A percentile compares a stretch with the other conserved stretches of the same genome.
Conservation (phyloP, 2,888 invertebrate species). For the Thereva nobilitata region DNA sequence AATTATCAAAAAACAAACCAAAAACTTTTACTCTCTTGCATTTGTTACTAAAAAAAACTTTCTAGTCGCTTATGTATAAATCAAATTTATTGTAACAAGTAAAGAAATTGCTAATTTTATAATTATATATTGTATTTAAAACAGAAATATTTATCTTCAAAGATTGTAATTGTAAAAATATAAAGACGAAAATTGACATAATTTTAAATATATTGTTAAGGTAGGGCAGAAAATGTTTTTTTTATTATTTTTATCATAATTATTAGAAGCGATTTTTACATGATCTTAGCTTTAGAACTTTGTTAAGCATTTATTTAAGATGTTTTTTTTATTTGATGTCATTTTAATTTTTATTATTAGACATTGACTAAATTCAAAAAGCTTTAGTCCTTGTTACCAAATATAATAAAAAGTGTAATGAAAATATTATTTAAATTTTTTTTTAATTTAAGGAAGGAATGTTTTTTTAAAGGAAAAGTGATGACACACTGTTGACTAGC, state of each 20-base stretch:
- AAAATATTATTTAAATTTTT: slow-evolving; percentile 1
- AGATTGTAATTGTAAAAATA: slow-evolving; percentile 16
- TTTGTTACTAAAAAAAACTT: slow-evolving; percentile 26
- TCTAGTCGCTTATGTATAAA: slow-evolving; percentile 20
- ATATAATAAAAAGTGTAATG: slow-evolving; percentile 8
- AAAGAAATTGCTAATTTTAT: slow-evolving; percentile 27
- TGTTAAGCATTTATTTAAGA: background rate
- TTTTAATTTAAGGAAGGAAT: background rate
- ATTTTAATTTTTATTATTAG: slow-evolving; percentile 2
- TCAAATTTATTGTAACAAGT: background rate
- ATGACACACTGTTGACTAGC: too few relatives aligned
- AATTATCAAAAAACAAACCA: background rate
- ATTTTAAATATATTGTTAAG: slow-evolving; percentile 13
- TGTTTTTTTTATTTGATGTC: slow-evolving; percentile 7
- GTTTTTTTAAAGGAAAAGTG: too few relatives aligned
- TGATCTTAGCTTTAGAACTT: too few relatives aligned
- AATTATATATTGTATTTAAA: slow-evolving; percentile 5
- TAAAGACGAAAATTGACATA: background rate
- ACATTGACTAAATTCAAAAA: background rate
- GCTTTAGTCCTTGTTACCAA: slow-evolving; percentile 29
- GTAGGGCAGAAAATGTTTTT: slow-evolving; percentile 4
- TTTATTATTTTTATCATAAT: background rate
- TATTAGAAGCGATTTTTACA: too few relatives aligned
- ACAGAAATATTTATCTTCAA: background rate
- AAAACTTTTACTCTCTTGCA: slow-evolving; percentile 2